Base-by-base conservation (phyloP, 2,113 vertebrate genomes). In the Circaetus cinerascens region DNA sequence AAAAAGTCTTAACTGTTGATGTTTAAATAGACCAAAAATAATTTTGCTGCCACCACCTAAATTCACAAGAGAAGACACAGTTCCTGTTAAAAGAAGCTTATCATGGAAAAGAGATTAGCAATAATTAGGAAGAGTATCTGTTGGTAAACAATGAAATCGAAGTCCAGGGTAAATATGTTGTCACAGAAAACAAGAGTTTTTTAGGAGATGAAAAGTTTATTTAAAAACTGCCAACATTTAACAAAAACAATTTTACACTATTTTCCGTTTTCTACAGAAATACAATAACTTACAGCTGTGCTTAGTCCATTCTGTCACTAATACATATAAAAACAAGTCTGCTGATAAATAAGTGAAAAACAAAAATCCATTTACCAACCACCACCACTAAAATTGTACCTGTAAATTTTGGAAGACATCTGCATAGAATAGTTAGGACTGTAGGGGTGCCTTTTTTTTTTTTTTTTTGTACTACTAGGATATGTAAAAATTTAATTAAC, bases 141-240 rank as follows among this genome's bases (percentile, higher is more conserved):
- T 23, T 51, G 26, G 45, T n/a, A 73, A 75, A 81, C 19, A 90
- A 86, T 17, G 46, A 89, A 95, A 93, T 10, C 55, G 4, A 18
- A 84, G 20, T 51, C 29, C 18, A 29, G 25, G 48, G 53, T 60
- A 90, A 92, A 92, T 87, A 95, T 36, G 43, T 29, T 86, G 57
- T 30, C 43, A 91, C 18, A 87, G 50, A 84, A 73, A 89, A 93
- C 30, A 87, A 29, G 75, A 22, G 27, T 3, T 16, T 97, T 97
- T 97, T 93, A 97, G 85, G 95, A 98, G 92, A 97, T 88, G 67
- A 96, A 97, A 97, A 96, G 72, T 98, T 98, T 98, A 98, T 98
- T 98, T 97, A 97, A 93, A 98, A 98, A 98, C 77, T 96, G 83
- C 43, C 79, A 96, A 98, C 95, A 97, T 95, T 96, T 97, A 98